Conservation (phyloP, 2,797 vertebrate genomes). For the Neosalanx taihuensis region DNA sequence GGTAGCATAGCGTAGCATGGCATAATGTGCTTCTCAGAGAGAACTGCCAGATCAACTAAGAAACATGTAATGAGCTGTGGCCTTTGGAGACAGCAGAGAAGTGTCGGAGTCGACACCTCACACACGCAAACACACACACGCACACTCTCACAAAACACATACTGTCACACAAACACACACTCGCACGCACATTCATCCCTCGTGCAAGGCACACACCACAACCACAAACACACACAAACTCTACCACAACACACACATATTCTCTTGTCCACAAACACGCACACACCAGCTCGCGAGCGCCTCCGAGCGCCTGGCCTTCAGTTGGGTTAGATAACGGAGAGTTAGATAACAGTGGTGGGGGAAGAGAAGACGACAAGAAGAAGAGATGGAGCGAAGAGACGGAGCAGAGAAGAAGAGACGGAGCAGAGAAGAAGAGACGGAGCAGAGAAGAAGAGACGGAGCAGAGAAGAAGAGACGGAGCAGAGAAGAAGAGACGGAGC, state of each 20-base stretch:
- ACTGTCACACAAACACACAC: not conserved
- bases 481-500: too few species aligned
- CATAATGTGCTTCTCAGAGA: constrained; percentile 17
- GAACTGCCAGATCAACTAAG: constrained; percentile 49
- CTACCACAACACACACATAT: not conserved
- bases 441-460: not conserved
- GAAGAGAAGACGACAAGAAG: constrained; percentile 17
- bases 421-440: too few species aligned
- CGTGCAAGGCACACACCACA: not conserved
- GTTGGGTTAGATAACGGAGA: constrained; percentile 56
- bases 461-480: too few species aligned
- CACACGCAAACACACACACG: not conserved
- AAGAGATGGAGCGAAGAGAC: not conserved
- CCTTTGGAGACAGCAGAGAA: constrained; percentile 40
- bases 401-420: not conserved
- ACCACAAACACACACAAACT: not conserved
- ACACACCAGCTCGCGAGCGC: constrained; percentile 40
- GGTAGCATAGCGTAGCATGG: constrained; percentile 6
- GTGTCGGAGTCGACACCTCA: constrained; percentile 39
- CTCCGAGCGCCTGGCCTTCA: constrained; percentile 39
- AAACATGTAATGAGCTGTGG: constrained; percentile 40
- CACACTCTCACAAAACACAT: not conserved
- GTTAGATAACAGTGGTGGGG: constrained; percentile 45
- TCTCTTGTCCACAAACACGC: not conserved
- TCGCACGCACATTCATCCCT: not conserved